These are phyloP conservation scores for Chunga burmeisteri DNA, from an alignment of 2,113 vertebrate species.

Conservation along the genomic window DNA sequence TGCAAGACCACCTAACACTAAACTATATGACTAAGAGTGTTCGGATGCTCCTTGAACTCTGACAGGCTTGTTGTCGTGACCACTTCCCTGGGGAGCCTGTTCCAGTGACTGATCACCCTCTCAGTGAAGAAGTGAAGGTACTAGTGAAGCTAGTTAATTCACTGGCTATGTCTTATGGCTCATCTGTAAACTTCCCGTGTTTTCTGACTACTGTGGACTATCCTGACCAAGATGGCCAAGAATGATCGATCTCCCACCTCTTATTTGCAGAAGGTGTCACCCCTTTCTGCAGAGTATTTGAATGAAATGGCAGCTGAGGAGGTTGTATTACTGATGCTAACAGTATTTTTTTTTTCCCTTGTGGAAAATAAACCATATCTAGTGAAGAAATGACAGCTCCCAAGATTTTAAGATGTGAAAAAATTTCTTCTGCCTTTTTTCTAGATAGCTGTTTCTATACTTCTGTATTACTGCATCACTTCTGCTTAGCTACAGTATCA, in stretches of 20 bases:
- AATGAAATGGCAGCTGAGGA: not conserved
- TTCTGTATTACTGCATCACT: not conserved
- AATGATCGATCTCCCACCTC: not conserved
- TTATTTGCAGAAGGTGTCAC: not conserved
- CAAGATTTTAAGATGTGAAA: not conserved
- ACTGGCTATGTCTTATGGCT: not conserved
- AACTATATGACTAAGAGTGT: no score
- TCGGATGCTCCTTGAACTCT: no score
- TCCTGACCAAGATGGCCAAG: not conserved
- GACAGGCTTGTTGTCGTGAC: no score
- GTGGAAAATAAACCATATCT: not conserved
- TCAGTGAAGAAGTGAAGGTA: not conserved
- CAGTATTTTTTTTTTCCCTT: not conserved
- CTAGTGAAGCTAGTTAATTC: not conserved
- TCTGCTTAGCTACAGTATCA: not conserved
- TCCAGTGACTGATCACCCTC: not conserved
- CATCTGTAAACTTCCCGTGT: not conserved
- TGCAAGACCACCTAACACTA: no score
- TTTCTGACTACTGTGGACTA: not conserved
- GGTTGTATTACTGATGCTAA: not conserved
- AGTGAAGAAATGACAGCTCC: not conserved
- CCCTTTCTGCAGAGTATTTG: not conserved
- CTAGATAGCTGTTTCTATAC: not conserved
- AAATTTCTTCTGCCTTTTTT: not conserved
- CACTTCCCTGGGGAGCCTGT: not conserved